Conservation (phyloP, 2,888 invertebrate species). For the Drosophila dives region DNA sequence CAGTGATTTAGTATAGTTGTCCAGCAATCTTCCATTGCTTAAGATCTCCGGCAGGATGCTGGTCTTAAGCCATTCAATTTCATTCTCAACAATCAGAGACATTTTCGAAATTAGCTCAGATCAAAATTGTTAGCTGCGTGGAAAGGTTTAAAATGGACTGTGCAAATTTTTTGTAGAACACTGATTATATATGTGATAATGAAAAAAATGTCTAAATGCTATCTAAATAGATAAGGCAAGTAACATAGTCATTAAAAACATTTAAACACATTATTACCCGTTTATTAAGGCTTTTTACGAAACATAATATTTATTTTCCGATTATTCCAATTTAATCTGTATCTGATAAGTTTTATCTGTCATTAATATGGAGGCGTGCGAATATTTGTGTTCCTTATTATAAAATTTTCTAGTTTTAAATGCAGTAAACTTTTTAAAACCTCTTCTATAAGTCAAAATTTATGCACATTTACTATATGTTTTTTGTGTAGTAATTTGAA, state of each 20-base stretch:
- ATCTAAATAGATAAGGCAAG: neutral
- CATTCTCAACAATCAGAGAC: constrained; percentile 44
- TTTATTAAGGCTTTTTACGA: neutral
- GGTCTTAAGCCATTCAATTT: constrained; percentile 65
- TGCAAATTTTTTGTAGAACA: too few species aligned
- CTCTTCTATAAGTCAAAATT: neutral
- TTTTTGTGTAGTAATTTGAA: too few species aligned
- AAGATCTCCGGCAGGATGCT: constrained; percentile 63
- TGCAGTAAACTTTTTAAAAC: neutral
- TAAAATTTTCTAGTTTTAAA: neutral
- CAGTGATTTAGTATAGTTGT: constrained; percentile 25
- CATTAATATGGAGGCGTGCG: neutral
- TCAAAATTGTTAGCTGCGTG: neutral
- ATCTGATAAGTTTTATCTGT: neutral
- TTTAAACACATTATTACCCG: neutral
- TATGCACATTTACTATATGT: too few species aligned
- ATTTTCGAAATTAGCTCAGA: constrained; percentile 14
- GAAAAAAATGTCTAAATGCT: neutral
- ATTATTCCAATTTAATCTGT: neutral
- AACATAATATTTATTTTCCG: neutral
- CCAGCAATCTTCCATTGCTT: constrained; percentile 54
- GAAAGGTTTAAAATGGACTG: neutral
- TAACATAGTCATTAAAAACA: neutral
- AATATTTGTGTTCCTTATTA: neutral
- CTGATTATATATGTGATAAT: neutral